These are phyloP conservation scores for Marmota flaviventris DNA, from an alignment of 2,113 vertebrate genomes.

Conservation along the genomic window DNA sequence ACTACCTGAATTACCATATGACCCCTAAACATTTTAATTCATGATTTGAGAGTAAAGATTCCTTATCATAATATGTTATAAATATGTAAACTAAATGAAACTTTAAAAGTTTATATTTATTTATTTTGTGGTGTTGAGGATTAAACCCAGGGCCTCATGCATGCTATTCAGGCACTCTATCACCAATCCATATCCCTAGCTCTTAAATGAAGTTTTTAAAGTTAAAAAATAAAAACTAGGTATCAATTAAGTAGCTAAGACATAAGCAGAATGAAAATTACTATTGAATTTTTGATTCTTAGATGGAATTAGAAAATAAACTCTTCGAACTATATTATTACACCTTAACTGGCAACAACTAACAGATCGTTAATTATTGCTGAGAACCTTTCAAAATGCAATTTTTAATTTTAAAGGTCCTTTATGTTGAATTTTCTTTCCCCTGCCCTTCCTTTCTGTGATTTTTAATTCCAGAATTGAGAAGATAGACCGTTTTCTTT, in stretches of 20 bases:
- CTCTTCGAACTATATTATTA: constrained; percentile 39
- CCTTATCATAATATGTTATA: neutral
- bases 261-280: neutral
- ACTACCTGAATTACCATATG: neutral
- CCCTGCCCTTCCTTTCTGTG: neutral
- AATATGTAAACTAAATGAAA: neutral
- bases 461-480: constrained; percentile 63
- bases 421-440: neutral
- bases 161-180: too few relatives aligned
- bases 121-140: neutral
- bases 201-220: neutral
- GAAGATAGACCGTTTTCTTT: constrained; percentile 55
- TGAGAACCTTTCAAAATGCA: constrained; percentile 51
- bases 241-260: constrained; percentile 38
- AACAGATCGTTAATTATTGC: constrained; percentile 46
- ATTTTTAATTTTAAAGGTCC: constrained; percentile 30
- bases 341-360: neutral
- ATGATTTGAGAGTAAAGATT: constrained; percentile 16
- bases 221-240: constrained; percentile 60
- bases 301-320: constrained; percentile 50
- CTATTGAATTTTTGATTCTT: constrained; percentile 36
- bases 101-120: neutral
- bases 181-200: too few relatives aligned
- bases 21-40: constrained; percentile 21
- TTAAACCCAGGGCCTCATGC: too few relatives aligned